A percentile compares a stretch with the other conserved stretches of the same genome.
phyloP scores from a whole-genome alignment of 2,113 vertebrate species.

The Apeltes quadracus region DNA sequence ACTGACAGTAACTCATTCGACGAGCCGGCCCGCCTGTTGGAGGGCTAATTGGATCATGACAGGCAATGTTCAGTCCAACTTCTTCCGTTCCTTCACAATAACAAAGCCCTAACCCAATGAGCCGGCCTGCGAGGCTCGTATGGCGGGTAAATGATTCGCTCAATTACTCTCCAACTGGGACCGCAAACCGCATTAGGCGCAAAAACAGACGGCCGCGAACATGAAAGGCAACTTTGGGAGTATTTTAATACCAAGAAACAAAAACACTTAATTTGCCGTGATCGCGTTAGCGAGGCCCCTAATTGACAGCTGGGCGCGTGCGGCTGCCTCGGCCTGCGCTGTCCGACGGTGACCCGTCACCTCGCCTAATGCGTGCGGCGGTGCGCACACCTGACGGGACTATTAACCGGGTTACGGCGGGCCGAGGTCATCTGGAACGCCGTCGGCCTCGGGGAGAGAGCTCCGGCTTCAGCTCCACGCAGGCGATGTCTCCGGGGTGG shows the following conservation, averaged over 20 bases:
- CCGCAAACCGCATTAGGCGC: slow-evolving; percentile 78
- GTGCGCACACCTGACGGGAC: slow-evolving; percentile 61
- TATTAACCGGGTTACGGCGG: slow-evolving; percentile 63
- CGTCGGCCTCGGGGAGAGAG: slow-evolving; percentile 24
- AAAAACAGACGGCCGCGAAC: slow-evolving; percentile 79
- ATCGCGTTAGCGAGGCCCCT: slow-evolving; percentile 69
- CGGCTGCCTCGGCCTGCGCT: slow-evolving; percentile 63
- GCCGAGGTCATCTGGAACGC: slow-evolving; percentile 58
- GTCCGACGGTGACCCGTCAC: slow-evolving; percentile 62
- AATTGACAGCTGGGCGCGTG: slow-evolving; percentile 76
- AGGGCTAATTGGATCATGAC: slow-evolving; percentile 78
- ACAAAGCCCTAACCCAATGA: slow-evolving; percentile 83
- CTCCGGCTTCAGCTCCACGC: slow-evolving; percentile 37
- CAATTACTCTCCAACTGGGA: slow-evolving; percentile 81
- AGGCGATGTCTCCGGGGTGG: slow-evolving; percentile 35
- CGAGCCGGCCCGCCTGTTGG: slow-evolving; percentile 69
- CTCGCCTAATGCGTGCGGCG: slow-evolving; percentile 59
- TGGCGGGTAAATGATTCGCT: slow-evolving; percentile 80
- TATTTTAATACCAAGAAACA: slow-evolving; percentile 83
- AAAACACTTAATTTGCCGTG: slow-evolving; percentile 82
- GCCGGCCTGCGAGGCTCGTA: slow-evolving; percentile 69
- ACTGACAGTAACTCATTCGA: slow-evolving; percentile 70
- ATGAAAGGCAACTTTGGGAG: slow-evolving; percentile 83
- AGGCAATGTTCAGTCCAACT: slow-evolving; percentile 78
- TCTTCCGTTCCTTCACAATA: slow-evolving; percentile 85